These are phyloP conservation scores for Solea solea DNA, from an alignment of 2,113 vertebrate genomes.

Conservation along the genomic window DNA sequence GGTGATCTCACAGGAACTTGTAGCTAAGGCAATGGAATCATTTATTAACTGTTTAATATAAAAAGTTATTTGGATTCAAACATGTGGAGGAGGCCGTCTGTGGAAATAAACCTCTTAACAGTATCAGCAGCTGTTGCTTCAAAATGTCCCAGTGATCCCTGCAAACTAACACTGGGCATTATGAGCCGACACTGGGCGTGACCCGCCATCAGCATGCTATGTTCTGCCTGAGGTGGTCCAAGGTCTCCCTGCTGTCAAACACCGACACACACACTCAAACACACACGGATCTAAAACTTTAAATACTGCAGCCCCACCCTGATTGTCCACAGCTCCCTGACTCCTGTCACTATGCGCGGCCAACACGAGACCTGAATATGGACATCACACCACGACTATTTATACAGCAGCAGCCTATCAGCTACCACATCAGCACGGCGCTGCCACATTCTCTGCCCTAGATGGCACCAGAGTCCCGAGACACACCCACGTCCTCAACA, in stretches of 20 bases:
- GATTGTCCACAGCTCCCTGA: conserved; percentile 35
- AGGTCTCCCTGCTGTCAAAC: conserved; percentile 55
- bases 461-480: conserved; percentile 77
- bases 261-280: conserved; percentile 12
- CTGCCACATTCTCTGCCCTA: conserved; percentile 78
- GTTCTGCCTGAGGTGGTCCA: conserved; percentile 56
- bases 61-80: not conserved
- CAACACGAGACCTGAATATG: conserved; percentile 76
- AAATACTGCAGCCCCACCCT: conserved; percentile 77
- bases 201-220: conserved; percentile 55
- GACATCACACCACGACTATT: conserved; percentile 81
- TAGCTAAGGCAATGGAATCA: not conserved
- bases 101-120: conserved; percentile 46
- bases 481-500: conserved; percentile 72
- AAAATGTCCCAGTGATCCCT: conserved; percentile 60
- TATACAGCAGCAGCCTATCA: conserved; percentile 76
- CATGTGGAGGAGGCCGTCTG: not conserved
- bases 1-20: not conserved
- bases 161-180: conserved; percentile 51
- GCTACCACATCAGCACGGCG: conserved; percentile 36
- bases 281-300: conserved; percentile 65
- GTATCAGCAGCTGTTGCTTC: conserved; percentile 51
- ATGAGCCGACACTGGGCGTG: conserved; percentile 69
- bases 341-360: conserved; percentile 56
- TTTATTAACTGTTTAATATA: not conserved